Percentiles rank a stretch among this genome's conserved stretches.
These are phyloP conservation scores for Gobio gobio DNA, from an alignment of 2,113 vertebrate genomes.

Conservation along the genomic window DNA sequence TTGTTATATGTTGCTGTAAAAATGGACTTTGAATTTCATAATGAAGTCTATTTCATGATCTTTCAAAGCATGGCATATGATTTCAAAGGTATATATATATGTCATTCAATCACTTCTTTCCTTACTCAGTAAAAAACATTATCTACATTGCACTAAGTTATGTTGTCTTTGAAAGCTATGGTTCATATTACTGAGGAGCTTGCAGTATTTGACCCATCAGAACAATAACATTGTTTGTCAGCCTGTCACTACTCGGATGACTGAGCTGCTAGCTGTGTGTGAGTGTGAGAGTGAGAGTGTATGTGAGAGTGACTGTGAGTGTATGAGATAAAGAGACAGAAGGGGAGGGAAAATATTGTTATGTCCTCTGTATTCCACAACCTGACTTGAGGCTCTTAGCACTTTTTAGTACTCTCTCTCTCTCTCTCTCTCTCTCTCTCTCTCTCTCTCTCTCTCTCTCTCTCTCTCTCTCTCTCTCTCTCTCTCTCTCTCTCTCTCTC, in stretches of 20 bases:
- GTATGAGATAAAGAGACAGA: constrained; percentile 33
- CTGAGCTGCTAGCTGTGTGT: constrained; percentile 38
- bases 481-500: background rate
- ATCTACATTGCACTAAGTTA: constrained; percentile 18
- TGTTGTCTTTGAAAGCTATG: constrained; percentile 29
- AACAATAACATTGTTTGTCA: constrained; percentile 54
- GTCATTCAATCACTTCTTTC: background rate
- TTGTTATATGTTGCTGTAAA: background rate
- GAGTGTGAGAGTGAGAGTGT: constrained; percentile 25
- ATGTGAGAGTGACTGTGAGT: constrained; percentile 20
- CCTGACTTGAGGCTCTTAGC: constrained; percentile 36
- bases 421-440: too few relatives aligned
- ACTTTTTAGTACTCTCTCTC: background rate
- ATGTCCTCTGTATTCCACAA: constrained; percentile 38
- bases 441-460: too few relatives aligned
- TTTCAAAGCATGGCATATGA: background rate
- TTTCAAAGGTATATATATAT: too few relatives aligned
- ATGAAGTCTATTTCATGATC: background rate
- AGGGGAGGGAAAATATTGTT: constrained; percentile 10
- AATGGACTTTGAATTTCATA: background rate
- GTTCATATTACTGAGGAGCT: constrained; percentile 24
- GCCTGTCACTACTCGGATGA: constrained; percentile 52
- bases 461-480: background rate
- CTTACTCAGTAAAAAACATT: constrained; percentile 27
- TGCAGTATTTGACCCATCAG: constrained; percentile 47